These are phyloP conservation scores for Dipodomys stephensi DNA, from an alignment of 2,113 vertebrate genomes.

Conservation along the genomic window DNA sequence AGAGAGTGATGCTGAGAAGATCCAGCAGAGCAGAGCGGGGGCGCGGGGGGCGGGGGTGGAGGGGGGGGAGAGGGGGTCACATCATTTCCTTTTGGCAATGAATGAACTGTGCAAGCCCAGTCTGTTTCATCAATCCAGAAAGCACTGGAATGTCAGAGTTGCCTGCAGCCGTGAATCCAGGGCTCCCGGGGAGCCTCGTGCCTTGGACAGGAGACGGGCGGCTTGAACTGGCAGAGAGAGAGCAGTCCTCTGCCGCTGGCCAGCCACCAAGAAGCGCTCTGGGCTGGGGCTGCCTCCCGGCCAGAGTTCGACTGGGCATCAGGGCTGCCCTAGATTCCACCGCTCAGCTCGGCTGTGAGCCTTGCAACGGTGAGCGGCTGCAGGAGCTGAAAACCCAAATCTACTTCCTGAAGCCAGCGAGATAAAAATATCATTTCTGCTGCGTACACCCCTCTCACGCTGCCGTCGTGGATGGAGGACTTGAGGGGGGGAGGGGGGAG, in stretches of 20 bases:
- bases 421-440: constrained; percentile 81
- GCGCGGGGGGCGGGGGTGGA: too few species aligned
- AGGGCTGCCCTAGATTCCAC: constrained; percentile 71
- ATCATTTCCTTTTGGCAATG: constrained; percentile 62
- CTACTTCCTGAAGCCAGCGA: constrained; percentile 80
- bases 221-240: constrained; percentile 21
- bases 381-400: constrained; percentile 71
- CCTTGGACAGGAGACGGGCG: constrained; percentile 46
- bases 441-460: constrained; percentile 46
- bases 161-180: constrained; percentile 3
- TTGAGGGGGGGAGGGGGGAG: background rate
- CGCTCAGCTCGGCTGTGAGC: constrained; percentile 73
- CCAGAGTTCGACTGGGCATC: background rate
- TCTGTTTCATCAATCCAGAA: constrained; percentile 67
- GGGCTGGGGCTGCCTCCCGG: background rate
- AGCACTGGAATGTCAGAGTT: constrained; percentile 60
- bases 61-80: background rate
- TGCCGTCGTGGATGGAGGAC: background rate
- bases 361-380: constrained; percentile 25
- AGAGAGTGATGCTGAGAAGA: background rate
- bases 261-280: background rate
- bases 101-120: constrained; percentile 64
- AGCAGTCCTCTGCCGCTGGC: background rate
- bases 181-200: constrained; percentile 27
- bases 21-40: background rate